Conservation (phyloP, 2,888 invertebrate genomes). For the Tenthredo mesomela region DNA sequence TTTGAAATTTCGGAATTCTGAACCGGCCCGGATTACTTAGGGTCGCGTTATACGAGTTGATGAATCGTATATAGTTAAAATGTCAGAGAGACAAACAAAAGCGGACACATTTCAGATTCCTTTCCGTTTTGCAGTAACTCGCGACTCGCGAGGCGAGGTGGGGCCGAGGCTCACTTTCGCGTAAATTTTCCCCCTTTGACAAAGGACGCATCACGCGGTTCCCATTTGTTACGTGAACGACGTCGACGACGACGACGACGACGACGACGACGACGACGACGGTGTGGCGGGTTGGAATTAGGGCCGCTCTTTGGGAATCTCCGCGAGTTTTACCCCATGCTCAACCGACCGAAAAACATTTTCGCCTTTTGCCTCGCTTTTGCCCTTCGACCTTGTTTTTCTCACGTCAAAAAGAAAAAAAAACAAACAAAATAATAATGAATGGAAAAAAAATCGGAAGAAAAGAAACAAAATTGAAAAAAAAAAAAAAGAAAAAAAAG, state of each 20-base stretch:
- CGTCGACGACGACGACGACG: background rate
- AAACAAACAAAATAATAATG: background rate
- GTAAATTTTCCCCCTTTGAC: constrained; percentile 41
- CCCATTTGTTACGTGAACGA: constrained; percentile 43
- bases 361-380: background rate
- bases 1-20: no score
- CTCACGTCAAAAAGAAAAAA: background rate
- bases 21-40: background rate
- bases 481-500: background rate
- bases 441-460: no score
- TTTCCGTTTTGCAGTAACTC: background rate
- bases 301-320: background rate
- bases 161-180: background rate
- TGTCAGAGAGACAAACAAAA: constrained; percentile 22
- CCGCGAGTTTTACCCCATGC: constrained; percentile 11
- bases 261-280: background rate
- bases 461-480: background rate
- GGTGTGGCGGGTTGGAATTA: background rate
- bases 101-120: constrained; percentile 38
- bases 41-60: background rate
- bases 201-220: constrained; percentile 43
- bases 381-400: background rate
- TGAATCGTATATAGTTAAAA: background rate
- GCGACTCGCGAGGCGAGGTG: background rate
- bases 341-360: constrained; percentile 22